Conservation (phyloP, 2,888 invertebrate species). For the Tetragonula carbonaria region DNA sequence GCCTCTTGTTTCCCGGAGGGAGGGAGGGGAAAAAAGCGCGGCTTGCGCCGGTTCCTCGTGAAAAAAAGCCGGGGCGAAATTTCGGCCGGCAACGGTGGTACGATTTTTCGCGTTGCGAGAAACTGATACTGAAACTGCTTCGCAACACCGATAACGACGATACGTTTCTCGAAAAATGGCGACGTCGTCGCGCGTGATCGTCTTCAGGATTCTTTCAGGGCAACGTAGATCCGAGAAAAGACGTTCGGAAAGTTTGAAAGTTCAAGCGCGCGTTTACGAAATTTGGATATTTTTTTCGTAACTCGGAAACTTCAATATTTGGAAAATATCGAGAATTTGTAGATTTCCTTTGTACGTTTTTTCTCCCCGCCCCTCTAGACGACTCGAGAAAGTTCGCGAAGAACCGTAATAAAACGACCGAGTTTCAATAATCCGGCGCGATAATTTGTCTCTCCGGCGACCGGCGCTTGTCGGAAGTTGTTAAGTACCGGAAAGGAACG, state of each 20-base stretch:
- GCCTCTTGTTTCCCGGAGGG: constrained; percentile 37
- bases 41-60: neutral
- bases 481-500: constrained; percentile 16
- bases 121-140: neutral
- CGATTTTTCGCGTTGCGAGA: constrained; percentile 35
- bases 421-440: neutral
- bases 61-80: constrained; percentile 32
- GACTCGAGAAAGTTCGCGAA: neutral
- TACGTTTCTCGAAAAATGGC: neutral
- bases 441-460: neutral
- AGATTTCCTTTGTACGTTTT: neutral
- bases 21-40: constrained; percentile 8
- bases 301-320: neutral
- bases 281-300: neutral
- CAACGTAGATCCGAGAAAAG: too few species aligned
- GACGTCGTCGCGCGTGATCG: neutral
- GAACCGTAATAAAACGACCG: neutral
- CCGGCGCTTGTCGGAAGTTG: constrained; percentile 11
- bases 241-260: neutral
- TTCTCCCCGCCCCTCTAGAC: too few species aligned
- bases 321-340: neutral
- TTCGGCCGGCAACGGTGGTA: constrained; percentile 15
- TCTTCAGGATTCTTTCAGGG: neutral
- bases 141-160: too few species aligned
- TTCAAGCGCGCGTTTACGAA: neutral